A percentile compares a stretch with the other conserved stretches of the same genome.
These are phyloP conservation scores for Ceratitis capitata DNA, from an alignment of 1,140 invertebrate genomes.

Conservation along the genomic window DNA sequence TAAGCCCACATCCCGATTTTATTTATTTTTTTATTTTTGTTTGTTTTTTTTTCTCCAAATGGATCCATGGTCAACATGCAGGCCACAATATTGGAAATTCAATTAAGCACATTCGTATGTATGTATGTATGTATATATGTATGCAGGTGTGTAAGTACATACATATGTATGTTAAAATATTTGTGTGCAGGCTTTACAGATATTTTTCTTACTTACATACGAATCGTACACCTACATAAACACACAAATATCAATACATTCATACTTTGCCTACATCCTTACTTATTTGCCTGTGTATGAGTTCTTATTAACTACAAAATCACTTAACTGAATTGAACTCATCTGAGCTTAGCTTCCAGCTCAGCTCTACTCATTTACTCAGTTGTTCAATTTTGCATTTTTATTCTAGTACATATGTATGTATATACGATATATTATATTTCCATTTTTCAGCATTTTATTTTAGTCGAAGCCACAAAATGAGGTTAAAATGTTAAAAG, in stretches of 20 bases:
- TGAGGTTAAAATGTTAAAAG: slow-evolving; percentile 32
- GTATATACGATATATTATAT: neutral
- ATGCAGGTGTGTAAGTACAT: too few species aligned
- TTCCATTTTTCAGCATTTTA: slow-evolving; percentile 23
- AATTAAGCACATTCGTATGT: too few species aligned
- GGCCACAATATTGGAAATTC: neutral
- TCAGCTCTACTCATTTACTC: neutral
- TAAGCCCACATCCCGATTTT: too few species aligned
- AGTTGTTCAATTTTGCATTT: neutral
- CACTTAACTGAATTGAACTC: slow-evolving; percentile 19
- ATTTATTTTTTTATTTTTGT: too few species aligned
- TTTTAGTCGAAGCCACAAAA: slow-evolving; percentile 32
- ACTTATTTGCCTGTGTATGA: neutral
- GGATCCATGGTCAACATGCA: neutral
- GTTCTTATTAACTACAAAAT: neutral
- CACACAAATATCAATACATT: neutral
- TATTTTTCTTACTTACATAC: too few species aligned
- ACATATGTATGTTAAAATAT: too few species aligned
- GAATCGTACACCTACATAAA: neutral
- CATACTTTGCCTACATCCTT: neutral
- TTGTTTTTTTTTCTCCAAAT: too few species aligned
- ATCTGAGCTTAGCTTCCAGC: neutral
- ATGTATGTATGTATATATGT: too few species aligned
- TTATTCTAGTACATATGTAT: neutral
- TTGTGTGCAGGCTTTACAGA: too few species aligned